phyloP scores from a whole-genome alignment of 2,888 invertebrate genomes.

The Spodoptera littoralis region DNA sequence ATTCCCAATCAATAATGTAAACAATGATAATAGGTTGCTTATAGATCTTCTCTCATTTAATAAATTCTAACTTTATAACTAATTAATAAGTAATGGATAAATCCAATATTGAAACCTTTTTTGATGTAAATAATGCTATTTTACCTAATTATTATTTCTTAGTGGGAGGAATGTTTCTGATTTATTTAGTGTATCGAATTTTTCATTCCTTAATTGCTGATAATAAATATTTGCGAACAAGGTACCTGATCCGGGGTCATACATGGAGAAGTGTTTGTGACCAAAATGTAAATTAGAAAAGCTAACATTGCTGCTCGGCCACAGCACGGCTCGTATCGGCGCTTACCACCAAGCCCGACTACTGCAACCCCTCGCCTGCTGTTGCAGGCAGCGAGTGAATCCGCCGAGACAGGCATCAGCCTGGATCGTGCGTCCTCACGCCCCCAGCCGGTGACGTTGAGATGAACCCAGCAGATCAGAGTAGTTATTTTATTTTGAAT shows the following conservation, averaged over 20 bases:
- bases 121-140: slow-evolving; percentile 71
- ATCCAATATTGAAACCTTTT: slow-evolving; percentile 66
- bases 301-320: too few relatives aligned
- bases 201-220: slow-evolving; percentile 75
- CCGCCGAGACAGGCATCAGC: too few relatives aligned
- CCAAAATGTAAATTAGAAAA: too few relatives aligned
- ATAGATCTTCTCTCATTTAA: slow-evolving; percentile 22
- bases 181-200: slow-evolving; percentile 80
- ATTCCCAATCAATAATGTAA: slow-evolving; percentile 12
- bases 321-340: too few relatives aligned
- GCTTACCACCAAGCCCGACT: too few relatives aligned
- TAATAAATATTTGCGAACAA: slow-evolving; percentile 77
- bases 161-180: slow-evolving; percentile 78
- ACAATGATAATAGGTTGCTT: slow-evolving; percentile 17
- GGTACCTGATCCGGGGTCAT: slow-evolving; percentile 77
- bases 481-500: too few relatives aligned
- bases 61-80: slow-evolving; percentile 20
- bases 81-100: slow-evolving; percentile 9
- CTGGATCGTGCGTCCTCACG: too few relatives aligned
- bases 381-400: too few relatives aligned
- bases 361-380: too few relatives aligned
- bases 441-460: too few relatives aligned
- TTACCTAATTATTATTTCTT: slow-evolving; percentile 79
- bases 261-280: too few relatives aligned
- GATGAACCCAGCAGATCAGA: too few relatives aligned